phyloP scores from a whole-genome alignment of 1,140 invertebrate species.

The Drosophila fuyamai region DNA sequence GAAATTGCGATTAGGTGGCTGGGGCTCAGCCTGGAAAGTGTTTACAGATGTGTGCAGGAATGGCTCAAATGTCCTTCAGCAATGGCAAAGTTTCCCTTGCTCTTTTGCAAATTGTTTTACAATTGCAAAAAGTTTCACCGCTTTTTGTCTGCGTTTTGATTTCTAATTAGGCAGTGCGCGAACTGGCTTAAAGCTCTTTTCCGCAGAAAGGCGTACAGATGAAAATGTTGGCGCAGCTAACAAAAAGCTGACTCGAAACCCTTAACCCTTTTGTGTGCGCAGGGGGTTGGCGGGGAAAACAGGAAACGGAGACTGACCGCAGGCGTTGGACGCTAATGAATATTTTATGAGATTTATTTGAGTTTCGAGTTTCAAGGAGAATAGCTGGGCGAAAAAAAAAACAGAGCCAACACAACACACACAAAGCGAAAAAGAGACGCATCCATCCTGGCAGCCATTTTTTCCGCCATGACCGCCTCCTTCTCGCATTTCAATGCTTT shows the following conservation, averaged over 20 bases:
- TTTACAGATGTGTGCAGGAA: constrained; percentile 29
- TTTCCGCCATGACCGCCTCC: constrained; percentile 23
- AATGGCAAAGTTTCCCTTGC: constrained; percentile 49
- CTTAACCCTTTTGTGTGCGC: constrained; percentile 72
- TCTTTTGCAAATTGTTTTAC: constrained; percentile 70
- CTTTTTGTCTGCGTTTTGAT: constrained; percentile 71
- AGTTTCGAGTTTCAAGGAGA: constrained; percentile 73
- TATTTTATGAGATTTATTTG: constrained; percentile 83
- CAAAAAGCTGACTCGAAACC: constrained; percentile 48
- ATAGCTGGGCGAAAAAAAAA: not conserved
- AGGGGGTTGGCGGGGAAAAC: constrained; percentile 8
- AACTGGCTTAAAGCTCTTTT: constrained; percentile 23
- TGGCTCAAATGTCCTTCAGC: constrained; percentile 47
- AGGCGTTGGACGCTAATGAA: constrained; percentile 77
- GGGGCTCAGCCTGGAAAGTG: constrained; percentile 15
- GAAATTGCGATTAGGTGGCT: constrained; percentile 62
- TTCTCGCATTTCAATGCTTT: constrained; percentile 45
- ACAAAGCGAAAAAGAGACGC: constrained; percentile 39
- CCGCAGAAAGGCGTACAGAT: constrained; percentile 8
- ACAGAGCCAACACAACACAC: constrained; percentile 31
- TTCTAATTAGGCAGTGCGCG: constrained; percentile 68
- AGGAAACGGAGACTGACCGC: constrained; percentile 66
- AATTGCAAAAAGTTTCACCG: constrained; percentile 71
- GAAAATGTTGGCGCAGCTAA: constrained; percentile 31
- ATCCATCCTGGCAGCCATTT: constrained; percentile 50